These are phyloP conservation scores for Napeogenes sylphis DNA, from an alignment of 2,888 invertebrate genomes.

Conservation along the genomic window DNA sequence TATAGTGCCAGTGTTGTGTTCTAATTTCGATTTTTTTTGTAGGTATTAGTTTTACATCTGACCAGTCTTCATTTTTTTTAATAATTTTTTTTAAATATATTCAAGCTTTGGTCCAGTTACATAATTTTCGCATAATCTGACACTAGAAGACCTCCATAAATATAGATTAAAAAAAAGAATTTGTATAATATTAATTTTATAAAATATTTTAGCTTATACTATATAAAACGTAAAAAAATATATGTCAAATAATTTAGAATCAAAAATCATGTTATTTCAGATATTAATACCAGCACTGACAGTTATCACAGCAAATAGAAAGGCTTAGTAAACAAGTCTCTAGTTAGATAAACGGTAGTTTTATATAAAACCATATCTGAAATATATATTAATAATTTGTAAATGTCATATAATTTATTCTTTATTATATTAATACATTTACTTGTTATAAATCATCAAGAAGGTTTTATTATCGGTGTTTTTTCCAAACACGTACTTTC, in stretches of 20 bases:
- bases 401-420: neutral
- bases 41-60: neutral
- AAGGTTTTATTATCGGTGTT: too few relatives aligned
- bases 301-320: slow-evolving; percentile 24
- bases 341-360: neutral
- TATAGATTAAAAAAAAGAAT: too few relatives aligned
- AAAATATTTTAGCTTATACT: neutral
- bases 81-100: neutral
- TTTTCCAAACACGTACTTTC: neutral
- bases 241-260: too few relatives aligned
- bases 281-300: slow-evolving; percentile 5
- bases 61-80: neutral
- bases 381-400: neutral
- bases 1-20: slow-evolving; percentile 2
- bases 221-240: too few relatives aligned
- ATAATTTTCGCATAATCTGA: neutral
- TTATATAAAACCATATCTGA: neutral
- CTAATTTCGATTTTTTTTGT: neutral
- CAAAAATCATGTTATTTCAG: too few relatives aligned
- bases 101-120: neutral
- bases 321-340: slow-evolving; percentile 10
- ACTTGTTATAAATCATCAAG: too few relatives aligned
- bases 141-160: too few relatives aligned
- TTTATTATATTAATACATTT: neutral
- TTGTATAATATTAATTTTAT: neutral